A percentile compares a stretch with the other conserved stretches of the same genome.
These are phyloP conservation scores for Homalodisca vitripennis DNA, from an alignment of 1,140 invertebrate species.

Conservation along the genomic window DNA sequence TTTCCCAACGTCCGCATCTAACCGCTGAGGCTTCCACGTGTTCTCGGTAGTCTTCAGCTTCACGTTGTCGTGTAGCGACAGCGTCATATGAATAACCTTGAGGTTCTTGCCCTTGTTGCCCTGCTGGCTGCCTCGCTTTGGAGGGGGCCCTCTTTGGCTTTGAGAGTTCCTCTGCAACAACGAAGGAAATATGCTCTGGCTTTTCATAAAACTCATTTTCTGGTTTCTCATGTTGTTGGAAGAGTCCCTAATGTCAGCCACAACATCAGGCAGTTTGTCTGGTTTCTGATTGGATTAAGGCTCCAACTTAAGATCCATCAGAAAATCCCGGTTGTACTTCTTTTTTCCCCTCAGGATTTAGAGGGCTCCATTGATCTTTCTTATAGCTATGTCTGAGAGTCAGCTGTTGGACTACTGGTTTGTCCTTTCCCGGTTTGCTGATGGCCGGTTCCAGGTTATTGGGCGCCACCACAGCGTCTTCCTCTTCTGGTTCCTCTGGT, in stretches of 20 bases:
- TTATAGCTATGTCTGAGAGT: slow-evolving; percentile 51
- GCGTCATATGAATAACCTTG: slow-evolving; percentile 61
- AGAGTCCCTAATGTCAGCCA: slow-evolving; percentile 57
- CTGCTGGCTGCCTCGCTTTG: slow-evolving; percentile 55
- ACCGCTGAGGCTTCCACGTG: slow-evolving; percentile 80
- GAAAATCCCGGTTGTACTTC: slow-evolving; percentile 75
- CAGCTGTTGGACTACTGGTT: slow-evolving; percentile 20
- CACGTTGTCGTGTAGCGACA: slow-evolving; percentile 74
- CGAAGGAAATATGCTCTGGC: no score
- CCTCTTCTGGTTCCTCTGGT: no score
- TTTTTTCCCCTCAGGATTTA: slow-evolving; percentile 78
- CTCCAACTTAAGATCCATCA: slow-evolving; percentile 70
- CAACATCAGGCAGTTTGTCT: slow-evolving; percentile 60
- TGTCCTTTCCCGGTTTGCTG: slow-evolving; percentile 30
- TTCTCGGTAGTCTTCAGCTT: slow-evolving; percentile 83
- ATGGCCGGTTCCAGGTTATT: slow-evolving; percentile 54
- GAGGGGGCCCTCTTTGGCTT: slow-evolving; percentile 43
- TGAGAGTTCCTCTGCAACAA: slow-evolving; percentile 32
- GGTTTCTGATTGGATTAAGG: slow-evolving; percentile 73
- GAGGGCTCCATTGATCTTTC: slow-evolving; percentile 82
- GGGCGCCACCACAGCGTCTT: slow-evolving; percentile 48
- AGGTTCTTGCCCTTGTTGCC: slow-evolving; percentile 37
- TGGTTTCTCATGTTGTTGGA: slow-evolving; percentile 45
- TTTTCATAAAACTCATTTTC: no score
- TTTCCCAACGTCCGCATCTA: slow-evolving; percentile 50